Evolutionary conservation across 2,113 vertebrate genomes (phyloP), one percentile per base, ranked within the genome.

Genomic region (Phrynosoma platyrhinos): DNA sequence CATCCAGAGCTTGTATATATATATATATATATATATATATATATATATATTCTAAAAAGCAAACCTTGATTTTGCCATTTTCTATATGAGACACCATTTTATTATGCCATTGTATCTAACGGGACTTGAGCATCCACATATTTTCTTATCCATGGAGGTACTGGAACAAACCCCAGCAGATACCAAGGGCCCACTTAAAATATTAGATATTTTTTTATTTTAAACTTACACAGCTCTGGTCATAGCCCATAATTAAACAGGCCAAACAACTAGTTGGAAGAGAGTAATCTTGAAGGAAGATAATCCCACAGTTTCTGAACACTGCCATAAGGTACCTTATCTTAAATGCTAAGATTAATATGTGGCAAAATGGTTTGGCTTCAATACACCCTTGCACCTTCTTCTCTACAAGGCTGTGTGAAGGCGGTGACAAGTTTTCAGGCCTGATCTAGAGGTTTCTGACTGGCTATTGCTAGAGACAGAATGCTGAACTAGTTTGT

Each of bases 401-500:
- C 79, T 79, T 79, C 78, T 79, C 5, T 74, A 9, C 9, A 40
- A 21, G 9, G 2, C 58, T 36, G 16, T 40, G 69, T n/a, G 79
- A 58, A 6, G n/a, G 52, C 10, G 42, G 21, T 32, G 30, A 64
- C 58, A 23, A n/a, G 40, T 52, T 74, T 69, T 53, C 23, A 69
- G 5, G 40, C 16, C 25, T 81, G 14, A 18, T 72, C 8, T 36
- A 80, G 23, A 71, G 21, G 23, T 3, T 79, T 87, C 78, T 72
- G 32, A 13, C 69, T 72, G 52, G 32, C 32, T 7, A 36, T 30
- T 77, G 21, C 30, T 32, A 53, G 32, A 42, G 36, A 42, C 47
- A 71, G n/a, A 10, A 47, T 64, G 23, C 23, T 76, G 62, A 68
- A 78, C 16, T 91, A 92, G 91, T 92, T 94, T 91, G 92, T 89